Evolutionary conservation across 2,113 vertebrate genomes (phyloP), one percentile per base, ranked within the genome.

Genomic region (Oxyura jamaicensis): DNA sequence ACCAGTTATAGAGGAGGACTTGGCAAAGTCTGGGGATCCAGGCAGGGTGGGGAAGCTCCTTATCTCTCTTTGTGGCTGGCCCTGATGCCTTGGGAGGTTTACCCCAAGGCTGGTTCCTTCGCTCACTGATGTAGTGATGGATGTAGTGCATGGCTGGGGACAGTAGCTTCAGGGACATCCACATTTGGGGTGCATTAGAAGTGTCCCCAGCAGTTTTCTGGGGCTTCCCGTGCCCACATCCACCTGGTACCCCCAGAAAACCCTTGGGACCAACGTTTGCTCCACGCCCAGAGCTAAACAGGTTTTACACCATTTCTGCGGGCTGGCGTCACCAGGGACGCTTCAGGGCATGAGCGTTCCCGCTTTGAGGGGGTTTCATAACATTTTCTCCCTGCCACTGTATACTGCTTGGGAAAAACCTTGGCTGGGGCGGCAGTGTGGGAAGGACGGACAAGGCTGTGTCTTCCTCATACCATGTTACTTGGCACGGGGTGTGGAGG

Each of bases 361-460:
- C 11, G n/a, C 25, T 25, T 65, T 5, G 26, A 25, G 11, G 15
- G 31, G n/a, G 3, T 5, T 81, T 55, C 3, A 1, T 41, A 26
- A 66, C 10, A 0, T 44, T 77, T 71, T 42, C 41, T 53, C 36
- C 31, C 18, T 3, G 6, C 44, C 48, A 7, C 33, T 2, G 0
- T 1, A 15, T 1, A 2, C 56, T 0, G 26, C 39, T 82, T 48
- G 69, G 81, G 78, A 81, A 82, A 94, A 86, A 17, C 69, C 81
- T 48, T 10, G 82, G 74, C 48, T 11, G 78, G 41, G 41, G 50
- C 31, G 66, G 72, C 1, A 3, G 78, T 0, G 66, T 35, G 66
- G 91, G 74, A 86, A 91, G 87, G 74, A 53, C 17, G 48, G 96
- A 91, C 10, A 93, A 76, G 93, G 93, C 88, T 42, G 81, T 81